Conservation (phyloP, 2,113 vertebrate species). For the Setophaga coronata region DNA sequence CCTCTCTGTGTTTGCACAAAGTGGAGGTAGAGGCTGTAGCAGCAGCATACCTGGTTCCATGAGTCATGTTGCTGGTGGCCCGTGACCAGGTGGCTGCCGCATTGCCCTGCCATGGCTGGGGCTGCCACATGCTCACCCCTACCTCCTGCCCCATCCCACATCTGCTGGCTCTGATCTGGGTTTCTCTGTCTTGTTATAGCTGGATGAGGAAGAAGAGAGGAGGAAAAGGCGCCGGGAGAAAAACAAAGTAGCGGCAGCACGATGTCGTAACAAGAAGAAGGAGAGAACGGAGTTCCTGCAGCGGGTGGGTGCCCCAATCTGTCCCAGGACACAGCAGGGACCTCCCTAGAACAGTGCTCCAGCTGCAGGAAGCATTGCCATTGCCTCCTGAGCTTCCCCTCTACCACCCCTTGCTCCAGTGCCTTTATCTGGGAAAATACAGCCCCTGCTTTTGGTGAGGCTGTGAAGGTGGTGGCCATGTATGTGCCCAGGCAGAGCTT, state of each 20-base stretch:
- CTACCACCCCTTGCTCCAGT: neutral
- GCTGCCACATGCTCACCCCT: neutral
- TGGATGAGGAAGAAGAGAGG: slow-evolving; percentile 91
- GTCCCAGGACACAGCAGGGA: neutral
- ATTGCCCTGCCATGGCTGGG: neutral
- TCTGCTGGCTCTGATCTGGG: neutral
- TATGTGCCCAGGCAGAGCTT: neutral
- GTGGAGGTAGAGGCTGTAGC: neutral
- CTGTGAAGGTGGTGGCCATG: neutral
- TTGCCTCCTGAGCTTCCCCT: neutral
- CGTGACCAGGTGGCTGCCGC: neutral
- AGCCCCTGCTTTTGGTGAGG: rapidly evolving
- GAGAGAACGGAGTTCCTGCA: slow-evolving; percentile 95
- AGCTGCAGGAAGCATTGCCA: rapidly evolving
- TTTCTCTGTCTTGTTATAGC: slow-evolving; percentile 72
- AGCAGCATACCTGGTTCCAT: neutral
- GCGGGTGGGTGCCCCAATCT: slow-evolving; percentile 75
- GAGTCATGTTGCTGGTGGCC: rapidly evolving
- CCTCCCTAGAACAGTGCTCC: neutral
- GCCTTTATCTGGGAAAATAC: neutral
- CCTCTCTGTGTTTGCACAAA: neutral
- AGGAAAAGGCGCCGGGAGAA: slow-evolving; percentile 95
- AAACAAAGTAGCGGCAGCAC: slow-evolving; percentile 95
- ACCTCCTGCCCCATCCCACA: neutral
- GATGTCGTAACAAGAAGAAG: slow-evolving; percentile 98